Base-by-base conservation (phyloP, 2,888 invertebrate species). In the Eupithecia subfuscata region DNA sequence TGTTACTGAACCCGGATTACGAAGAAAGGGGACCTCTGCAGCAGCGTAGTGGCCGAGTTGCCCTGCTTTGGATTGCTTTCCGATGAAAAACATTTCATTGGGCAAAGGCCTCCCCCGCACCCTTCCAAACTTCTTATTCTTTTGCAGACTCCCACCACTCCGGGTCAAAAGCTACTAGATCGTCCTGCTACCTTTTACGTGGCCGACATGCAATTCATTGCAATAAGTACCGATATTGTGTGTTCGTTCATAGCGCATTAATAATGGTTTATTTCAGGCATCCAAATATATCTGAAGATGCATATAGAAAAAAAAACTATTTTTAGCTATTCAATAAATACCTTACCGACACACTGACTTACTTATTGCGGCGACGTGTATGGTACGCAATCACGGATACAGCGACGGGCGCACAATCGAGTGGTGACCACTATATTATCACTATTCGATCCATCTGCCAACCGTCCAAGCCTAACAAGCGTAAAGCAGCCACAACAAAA, bases 1-100 rank as follows among this genome's bases (percentile, higher is more conserved):
- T 64, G 67, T 22, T 67, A 40, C 69, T 69, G 71, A 71, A 72
- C 73, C 68, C 68, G 68, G 68, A 68, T 68, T 45, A 68, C 14
- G 25, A 34, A 16, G 30, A 3, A 64, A 18, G 18, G 43, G 14
- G 43, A 43, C 68, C 40, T 43, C 11, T n/a, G n/a, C n/a, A 8
- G 45, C 12, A 11, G 22, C 40, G n/a, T 45, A 16, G 22, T 43
- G 68, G 68, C 16, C 22, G 43, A 25, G 68, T 34, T 16, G 16
- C 18, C 18, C 64, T 18, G 12, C 25, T 60, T 11, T 25, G 0
- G 22, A 0, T 12, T 60, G 14, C 25, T 60, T 60, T 25, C 25
- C 22, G 4, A 56, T 22, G 11, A 40, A 1, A 9, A 0, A 52
- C n/a, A 18, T 11, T n/a, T n/a, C n/a, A n/a, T n/a, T n/a, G n/a